Evolutionary conservation across 2,888 invertebrate species (phyloP).

Genomic region (Peribatodes rhomboidaria): DNA sequence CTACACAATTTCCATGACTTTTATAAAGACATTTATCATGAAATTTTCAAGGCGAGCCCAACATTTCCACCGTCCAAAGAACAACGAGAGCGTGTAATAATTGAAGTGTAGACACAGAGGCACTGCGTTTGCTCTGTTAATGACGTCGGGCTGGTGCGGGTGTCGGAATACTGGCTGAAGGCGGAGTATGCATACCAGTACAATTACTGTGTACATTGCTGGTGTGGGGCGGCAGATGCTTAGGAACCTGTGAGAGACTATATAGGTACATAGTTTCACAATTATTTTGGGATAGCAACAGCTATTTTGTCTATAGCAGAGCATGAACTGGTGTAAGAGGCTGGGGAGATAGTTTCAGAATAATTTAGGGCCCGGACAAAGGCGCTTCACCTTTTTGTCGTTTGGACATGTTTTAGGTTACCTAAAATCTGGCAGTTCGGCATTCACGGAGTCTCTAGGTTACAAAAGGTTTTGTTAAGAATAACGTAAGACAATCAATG

Average conservation of each 20-base stretch:
- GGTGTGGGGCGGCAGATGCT: background rate
- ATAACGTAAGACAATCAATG: background rate
- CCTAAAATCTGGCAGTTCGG: constrained; percentile 1
- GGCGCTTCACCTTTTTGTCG: constrained; percentile 7
- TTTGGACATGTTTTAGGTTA: constrained; percentile 3
- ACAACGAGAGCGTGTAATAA: constrained; percentile 47
- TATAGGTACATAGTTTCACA: background rate
- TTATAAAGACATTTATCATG: background rate
- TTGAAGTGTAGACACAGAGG: constrained; percentile 46
- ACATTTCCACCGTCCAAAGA: constrained; percentile 24
- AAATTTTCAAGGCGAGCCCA: constrained; percentile 1
- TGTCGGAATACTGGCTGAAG: background rate
- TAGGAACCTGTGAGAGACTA: background rate
- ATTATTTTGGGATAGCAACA: constrained; percentile 6
- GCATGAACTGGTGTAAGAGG: background rate
- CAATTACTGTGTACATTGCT: background rate
- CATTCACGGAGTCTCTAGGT: background rate
- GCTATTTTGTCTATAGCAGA: background rate
- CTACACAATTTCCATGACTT: background rate
- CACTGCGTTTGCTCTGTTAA: constrained; percentile 42
- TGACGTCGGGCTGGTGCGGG: constrained; percentile 37
- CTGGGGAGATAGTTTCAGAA: constrained; percentile 6
- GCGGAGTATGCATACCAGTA: background rate
- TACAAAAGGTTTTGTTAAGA: background rate
- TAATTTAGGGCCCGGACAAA: constrained; percentile 7